Evolutionary conservation across 1,140 invertebrate species (phyloP).

Genomic region (Planococcus citri): DNA sequence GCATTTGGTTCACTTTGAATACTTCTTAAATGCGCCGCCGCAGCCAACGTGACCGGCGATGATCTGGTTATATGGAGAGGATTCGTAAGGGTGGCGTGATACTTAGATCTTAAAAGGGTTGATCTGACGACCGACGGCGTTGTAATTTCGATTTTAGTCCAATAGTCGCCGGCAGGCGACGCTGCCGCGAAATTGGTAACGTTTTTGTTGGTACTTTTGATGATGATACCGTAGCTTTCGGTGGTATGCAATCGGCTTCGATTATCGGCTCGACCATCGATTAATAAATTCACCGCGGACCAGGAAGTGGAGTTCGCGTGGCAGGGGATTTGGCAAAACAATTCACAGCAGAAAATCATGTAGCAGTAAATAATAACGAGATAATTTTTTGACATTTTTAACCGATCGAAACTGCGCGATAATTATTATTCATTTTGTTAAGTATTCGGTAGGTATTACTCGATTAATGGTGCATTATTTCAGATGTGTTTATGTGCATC

Average conservation of each 20-base stretch:
- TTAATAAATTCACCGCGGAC: not conserved
- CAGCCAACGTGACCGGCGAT: not conserved
- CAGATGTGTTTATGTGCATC: no score
- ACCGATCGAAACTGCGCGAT: not conserved
- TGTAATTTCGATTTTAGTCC: constrained; percentile 22
- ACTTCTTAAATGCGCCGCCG: not conserved
- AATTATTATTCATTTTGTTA: no score
- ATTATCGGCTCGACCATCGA: not conserved
- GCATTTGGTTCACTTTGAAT: not conserved
- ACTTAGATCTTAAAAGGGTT: not conserved
- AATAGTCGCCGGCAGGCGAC: not conserved
- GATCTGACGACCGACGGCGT: not conserved
- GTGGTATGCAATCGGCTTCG: constrained; percentile 3
- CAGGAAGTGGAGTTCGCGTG: not conserved
- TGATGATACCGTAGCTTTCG: constrained; percentile 22
- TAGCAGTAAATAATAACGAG: not conserved
- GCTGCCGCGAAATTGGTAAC: not conserved
- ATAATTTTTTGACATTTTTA: constrained; percentile 1
- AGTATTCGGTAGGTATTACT: no score
- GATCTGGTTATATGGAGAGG: not conserved
- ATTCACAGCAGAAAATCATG: constrained; percentile 1
- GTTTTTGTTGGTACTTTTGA: not conserved
- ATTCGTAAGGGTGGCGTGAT: not conserved
- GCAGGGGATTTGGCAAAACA: not conserved
- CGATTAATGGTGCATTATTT: no score